Conservation (phyloP, 2,113 vertebrate genomes). For the Pseudorectes ferrugineus region DNA sequence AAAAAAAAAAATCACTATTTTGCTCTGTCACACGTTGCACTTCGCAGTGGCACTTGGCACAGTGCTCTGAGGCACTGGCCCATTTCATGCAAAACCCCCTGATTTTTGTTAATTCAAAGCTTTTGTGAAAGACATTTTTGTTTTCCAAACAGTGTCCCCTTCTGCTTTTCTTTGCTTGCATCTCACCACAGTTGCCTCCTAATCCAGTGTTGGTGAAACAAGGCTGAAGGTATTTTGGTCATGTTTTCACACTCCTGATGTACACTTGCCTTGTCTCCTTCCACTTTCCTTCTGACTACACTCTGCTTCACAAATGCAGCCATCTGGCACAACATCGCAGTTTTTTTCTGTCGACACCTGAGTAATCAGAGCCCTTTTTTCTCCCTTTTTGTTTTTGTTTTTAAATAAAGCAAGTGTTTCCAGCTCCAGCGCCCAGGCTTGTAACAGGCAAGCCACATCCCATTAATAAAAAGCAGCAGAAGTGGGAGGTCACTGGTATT, state of each 20-base stretch:
- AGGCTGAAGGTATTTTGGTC: slow-evolving; percentile 48
- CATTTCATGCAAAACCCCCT: not conserved
- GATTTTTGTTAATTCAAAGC: not conserved
- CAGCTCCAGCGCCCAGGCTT: not conserved
- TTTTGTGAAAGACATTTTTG: slow-evolving; percentile 25
- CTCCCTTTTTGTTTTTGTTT: not conserved
- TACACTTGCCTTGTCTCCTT: slow-evolving; percentile 23
- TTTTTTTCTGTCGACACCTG: slow-evolving; percentile 17
- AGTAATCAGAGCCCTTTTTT: slow-evolving; percentile 3
- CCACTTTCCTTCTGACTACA: slow-evolving; percentile 23
- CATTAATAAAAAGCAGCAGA: not conserved
- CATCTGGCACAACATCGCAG: slow-evolving; percentile 3
- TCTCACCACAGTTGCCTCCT: slow-evolving; percentile 41
- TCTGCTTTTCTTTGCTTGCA: slow-evolving; percentile 15
- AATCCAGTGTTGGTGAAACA: slow-evolving; percentile 37
- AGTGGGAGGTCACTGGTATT: not conserved
- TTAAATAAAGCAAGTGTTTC: not conserved
- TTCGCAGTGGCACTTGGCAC: not conserved
- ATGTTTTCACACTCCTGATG: slow-evolving; percentile 40
- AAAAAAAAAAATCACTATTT: not conserved
- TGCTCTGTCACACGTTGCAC: not conserved
- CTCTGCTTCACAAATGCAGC: slow-evolving; percentile 20
- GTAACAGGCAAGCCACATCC: not conserved
- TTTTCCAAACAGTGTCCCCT: slow-evolving; percentile 4
- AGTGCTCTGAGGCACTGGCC: not conserved